Conservation (phyloP, 1,140 invertebrate genomes). For the Drosophila pruinosa region DNA sequence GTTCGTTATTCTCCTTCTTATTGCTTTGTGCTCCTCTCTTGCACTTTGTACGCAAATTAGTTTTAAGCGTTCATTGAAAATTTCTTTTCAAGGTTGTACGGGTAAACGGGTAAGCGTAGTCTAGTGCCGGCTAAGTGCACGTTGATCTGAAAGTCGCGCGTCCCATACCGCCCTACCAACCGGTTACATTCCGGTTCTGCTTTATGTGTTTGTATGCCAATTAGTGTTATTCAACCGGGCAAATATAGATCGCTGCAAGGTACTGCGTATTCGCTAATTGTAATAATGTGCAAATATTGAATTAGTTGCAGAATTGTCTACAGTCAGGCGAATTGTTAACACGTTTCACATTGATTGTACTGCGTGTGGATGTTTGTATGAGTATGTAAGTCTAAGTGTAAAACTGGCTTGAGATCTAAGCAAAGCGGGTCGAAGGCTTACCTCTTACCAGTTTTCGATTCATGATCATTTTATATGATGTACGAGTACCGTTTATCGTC, state of each 20-base stretch:
- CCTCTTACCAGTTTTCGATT: conserved; percentile 20
- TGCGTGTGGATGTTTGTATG: no score
- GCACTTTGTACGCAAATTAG: conserved; percentile 51
- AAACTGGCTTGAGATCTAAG: conserved; percentile 53
- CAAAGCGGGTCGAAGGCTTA: conserved; percentile 41
- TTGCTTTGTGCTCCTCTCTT: conserved; percentile 16
- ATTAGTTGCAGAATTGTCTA: conserved; percentile 27
- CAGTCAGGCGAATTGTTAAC: conserved; percentile 23
- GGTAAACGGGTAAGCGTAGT: neutral
- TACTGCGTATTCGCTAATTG: conserved; percentile 44
- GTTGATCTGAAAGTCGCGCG: neutral
- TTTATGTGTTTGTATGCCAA: conserved; percentile 52
- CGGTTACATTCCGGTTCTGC: neutral
- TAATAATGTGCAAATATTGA: conserved; percentile 71
- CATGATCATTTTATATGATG: conserved; percentile 7
- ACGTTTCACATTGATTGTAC: neutral
- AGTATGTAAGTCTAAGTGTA: neutral
- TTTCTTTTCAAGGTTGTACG: conserved; percentile 71
- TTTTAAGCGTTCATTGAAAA: conserved; percentile 58
- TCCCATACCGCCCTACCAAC: neutral
- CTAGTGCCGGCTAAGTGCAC: conserved; percentile 33
- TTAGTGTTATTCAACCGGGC: conserved; percentile 66
- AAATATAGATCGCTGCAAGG: conserved; percentile 57
- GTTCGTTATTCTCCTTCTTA: conserved; percentile 5
- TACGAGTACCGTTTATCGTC: conserved; percentile 34